Percentiles rank a stretch among this genome's conserved stretches.
phyloP scores from a whole-genome alignment of 2,797 vertebrate genomes.

The Phataginus tricuspis region DNA sequence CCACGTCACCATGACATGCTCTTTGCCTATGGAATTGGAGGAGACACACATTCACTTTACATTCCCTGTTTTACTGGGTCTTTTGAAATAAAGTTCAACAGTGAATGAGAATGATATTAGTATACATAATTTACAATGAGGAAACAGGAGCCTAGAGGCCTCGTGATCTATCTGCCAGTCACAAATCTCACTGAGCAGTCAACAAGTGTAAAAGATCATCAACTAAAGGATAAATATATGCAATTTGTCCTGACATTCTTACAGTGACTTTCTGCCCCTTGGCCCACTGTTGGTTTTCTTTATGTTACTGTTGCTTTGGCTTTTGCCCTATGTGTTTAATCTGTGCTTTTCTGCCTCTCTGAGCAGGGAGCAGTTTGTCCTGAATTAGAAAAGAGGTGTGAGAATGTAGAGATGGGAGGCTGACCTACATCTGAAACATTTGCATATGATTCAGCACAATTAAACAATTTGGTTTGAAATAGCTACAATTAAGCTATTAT shows the following conservation, averaged over 20 bases:
- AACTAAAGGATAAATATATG: neutral
- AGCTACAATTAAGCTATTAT: slow-evolving; percentile 78
- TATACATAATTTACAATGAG: neutral
- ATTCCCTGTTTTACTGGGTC: neutral
- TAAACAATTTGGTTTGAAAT: slow-evolving; percentile 75
- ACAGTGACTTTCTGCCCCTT: neutral
- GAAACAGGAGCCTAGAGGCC: neutral
- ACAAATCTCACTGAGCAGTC: neutral
- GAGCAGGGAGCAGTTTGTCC: neutral
- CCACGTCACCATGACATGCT: neutral
- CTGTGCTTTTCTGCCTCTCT: neutral
- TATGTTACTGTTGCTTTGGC: neutral
- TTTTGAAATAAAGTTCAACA: neutral
- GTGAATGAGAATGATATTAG: neutral
- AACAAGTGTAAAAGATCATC: neutral
- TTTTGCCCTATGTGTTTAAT: slow-evolving; percentile 9
- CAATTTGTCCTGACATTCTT: neutral
- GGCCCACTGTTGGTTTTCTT: neutral
- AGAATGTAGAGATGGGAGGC: slow-evolving; percentile 40
- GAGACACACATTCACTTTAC: neutral
- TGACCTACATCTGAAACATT: slow-evolving; percentile 75
- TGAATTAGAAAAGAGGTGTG: slow-evolving; percentile 66
- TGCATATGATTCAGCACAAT: slow-evolving; percentile 75
- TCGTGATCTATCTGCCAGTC: neutral
- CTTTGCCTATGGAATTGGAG: neutral